Conservation (phyloP, 2,888 invertebrate species). For the Carcina quercana region DNA sequence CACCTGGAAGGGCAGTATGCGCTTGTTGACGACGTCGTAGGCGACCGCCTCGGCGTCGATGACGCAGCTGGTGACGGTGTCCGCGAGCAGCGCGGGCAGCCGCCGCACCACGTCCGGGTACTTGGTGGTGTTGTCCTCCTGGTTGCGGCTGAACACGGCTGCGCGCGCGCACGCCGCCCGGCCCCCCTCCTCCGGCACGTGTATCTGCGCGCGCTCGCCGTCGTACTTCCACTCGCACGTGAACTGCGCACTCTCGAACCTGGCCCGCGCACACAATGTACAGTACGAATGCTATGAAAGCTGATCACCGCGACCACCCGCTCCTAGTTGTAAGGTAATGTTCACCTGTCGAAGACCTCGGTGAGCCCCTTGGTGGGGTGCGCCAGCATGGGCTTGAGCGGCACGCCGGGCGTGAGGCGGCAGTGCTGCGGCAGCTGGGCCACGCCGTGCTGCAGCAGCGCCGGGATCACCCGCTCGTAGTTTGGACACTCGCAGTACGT, state of each 20-base stretch:
- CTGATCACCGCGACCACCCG: no score
- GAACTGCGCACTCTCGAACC: slow-evolving; percentile 89
- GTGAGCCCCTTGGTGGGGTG: slow-evolving; percentile 96
- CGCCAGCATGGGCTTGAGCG: slow-evolving; percentile 98
- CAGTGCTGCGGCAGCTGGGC: slow-evolving; percentile 84
- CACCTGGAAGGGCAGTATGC: slow-evolving; percentile 95
- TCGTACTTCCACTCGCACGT: slow-evolving; percentile 99
- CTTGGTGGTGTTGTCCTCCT: slow-evolving; percentile 78
- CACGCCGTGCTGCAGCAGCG: slow-evolving; percentile 85
- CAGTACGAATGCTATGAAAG: no score
- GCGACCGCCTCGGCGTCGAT: slow-evolving; percentile 98
- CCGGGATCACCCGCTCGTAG: slow-evolving; percentile 89
- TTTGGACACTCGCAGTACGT: slow-evolving; percentile 98
- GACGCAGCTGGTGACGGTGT: slow-evolving; percentile 85
- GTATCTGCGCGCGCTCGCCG: slow-evolving; percentile 96
- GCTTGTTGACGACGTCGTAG: slow-evolving; percentile 90
- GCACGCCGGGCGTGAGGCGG: slow-evolving; percentile 92
- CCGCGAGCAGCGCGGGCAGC: slow-evolving; percentile 73
- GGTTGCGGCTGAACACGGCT: slow-evolving; percentile 95
- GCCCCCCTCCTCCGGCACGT: slow-evolving; percentile 52
- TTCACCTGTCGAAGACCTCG: slow-evolving; percentile 86
- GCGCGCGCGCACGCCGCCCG: slow-evolving; percentile 54
- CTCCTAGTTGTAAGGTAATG: no score
- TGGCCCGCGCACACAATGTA: no score
- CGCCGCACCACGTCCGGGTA: slow-evolving; percentile 93